Conservation (phyloP, 2,888 invertebrate genomes). For the Mythimna albipuncta region DNA sequence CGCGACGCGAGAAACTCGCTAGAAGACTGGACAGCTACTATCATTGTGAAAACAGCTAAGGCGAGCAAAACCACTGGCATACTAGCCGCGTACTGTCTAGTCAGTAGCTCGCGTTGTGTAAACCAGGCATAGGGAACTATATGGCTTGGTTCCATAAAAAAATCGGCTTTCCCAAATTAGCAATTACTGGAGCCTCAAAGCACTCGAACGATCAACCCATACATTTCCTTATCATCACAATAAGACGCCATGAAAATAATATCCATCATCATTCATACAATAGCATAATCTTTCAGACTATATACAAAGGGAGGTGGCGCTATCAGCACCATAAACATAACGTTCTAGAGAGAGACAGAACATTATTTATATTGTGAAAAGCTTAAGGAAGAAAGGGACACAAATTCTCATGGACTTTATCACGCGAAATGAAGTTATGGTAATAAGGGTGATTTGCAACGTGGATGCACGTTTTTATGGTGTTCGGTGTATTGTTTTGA, state of each 20-base stretch:
- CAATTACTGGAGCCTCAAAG: neutral
- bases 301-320: slow-evolving; percentile 43
- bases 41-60: too few relatives aligned
- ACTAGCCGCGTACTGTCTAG: too few relatives aligned
- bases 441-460: slow-evolving; percentile 68
- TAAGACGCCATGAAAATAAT: slow-evolving; percentile 43
- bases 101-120: too few relatives aligned
- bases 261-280: slow-evolving; percentile 40
- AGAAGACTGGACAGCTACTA: too few relatives aligned
- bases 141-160: neutral
- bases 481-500: slow-evolving; percentile 58
- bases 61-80: too few relatives aligned
- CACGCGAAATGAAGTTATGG: slow-evolving; percentile 64
- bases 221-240: slow-evolving; percentile 29
- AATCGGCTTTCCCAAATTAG: neutral
- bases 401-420: slow-evolving; percentile 57
- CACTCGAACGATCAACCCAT: slow-evolving; percentile 4
- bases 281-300: slow-evolving; percentile 56
- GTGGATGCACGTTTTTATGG: slow-evolving; percentile 64
- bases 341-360: slow-evolving; percentile 50
- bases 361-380: slow-evolving; percentile 7
- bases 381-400: slow-evolving; percentile 46
- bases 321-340: slow-evolving; percentile 64
- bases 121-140: neutral
- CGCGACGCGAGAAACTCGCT: too few relatives aligned